Base-by-base conservation (phyloP, 2,888 invertebrate species). In the Phyto melanocephala region DNA sequence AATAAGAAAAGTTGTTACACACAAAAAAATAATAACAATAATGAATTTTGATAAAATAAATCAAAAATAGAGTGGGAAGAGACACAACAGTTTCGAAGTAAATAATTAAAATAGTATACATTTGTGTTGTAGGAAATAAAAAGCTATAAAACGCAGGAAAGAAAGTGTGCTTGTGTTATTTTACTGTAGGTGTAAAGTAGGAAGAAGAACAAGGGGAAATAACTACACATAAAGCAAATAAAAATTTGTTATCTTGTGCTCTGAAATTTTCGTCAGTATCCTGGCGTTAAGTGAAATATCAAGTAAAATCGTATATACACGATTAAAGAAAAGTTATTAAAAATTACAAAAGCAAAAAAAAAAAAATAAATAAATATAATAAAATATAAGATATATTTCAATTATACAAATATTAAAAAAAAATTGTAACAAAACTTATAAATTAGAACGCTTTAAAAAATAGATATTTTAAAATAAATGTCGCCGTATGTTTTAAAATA, bases 401-500 rank as follows among this genome's bases (percentile, higher is more conserved):
- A 76, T 50, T 17, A 13, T 47, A 42, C 45, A 17, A 15, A 5
- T 35, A 37, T 22, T 24, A 1, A 37, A 40, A 47, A 45, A 60
- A 10, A 24, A 10, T 24, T 20, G 13, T 28, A 58, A 60, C n/a
- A 7, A 40, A 58, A 28, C 6, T 28, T 42, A 47, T 28, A 56
- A 28, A 50, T 24, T 22, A 11, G 33, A 62, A 42, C 33, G 8
- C 15, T 65, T 47, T 63, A 65, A 54, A 7, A 58, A 42, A 20
- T 13, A 71, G 22, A 76, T 22, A 40, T 37, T 56, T 24, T 40
- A 8, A 10, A 65, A 47, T 17, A 65, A 40, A 45, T 52, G 62
- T 68, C 47, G 76, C 78, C 75, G 79, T 82, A 82, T 82, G 82
- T 65, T 79, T 79, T 24, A 67, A 75, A 40, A n/a, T n/a, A 6